A percentile compares a stretch with the other conserved stretches of the same genome.
Conservation (phyloP, 2,888 invertebrate genomes). For the Brachypterus glaber region DNA sequence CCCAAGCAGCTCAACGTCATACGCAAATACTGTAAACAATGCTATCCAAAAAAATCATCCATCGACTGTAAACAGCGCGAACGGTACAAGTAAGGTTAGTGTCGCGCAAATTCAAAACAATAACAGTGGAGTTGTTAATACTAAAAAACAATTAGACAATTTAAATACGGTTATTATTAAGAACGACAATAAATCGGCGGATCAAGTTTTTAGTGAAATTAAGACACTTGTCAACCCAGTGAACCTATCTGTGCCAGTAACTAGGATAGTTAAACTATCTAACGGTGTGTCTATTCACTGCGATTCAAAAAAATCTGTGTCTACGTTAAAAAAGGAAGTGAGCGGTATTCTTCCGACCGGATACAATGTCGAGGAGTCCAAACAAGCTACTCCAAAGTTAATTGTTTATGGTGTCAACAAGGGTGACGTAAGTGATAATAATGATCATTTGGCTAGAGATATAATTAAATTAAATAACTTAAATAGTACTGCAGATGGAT, state of each 20-base stretch:
- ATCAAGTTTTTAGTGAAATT: background rate
- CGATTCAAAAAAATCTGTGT: background rate
- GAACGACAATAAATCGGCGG: background rate
- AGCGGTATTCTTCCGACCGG: background rate
- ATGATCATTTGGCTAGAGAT: background rate
- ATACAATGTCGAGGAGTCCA: background rate
- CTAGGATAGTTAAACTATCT: background rate
- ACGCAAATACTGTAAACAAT: background rate
- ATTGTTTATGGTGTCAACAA: background rate
- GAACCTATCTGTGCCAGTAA: background rate
- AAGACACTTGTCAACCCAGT: background rate
- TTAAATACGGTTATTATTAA: background rate
- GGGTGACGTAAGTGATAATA: background rate
- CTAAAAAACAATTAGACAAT: background rate
- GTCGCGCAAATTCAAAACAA: too few species aligned
- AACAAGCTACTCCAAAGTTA: background rate
- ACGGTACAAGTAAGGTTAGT: background rate
- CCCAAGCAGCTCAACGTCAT: background rate
- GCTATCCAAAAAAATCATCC: background rate
- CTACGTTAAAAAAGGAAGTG: background rate
- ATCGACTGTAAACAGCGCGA: background rate
- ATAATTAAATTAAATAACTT: background rate
- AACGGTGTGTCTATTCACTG: background rate
- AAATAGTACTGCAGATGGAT: background rate
- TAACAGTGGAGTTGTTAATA: background rate